phyloP scores from a whole-genome alignment of 2,888 invertebrate genomes.

The Agrotis ipsilon region DNA sequence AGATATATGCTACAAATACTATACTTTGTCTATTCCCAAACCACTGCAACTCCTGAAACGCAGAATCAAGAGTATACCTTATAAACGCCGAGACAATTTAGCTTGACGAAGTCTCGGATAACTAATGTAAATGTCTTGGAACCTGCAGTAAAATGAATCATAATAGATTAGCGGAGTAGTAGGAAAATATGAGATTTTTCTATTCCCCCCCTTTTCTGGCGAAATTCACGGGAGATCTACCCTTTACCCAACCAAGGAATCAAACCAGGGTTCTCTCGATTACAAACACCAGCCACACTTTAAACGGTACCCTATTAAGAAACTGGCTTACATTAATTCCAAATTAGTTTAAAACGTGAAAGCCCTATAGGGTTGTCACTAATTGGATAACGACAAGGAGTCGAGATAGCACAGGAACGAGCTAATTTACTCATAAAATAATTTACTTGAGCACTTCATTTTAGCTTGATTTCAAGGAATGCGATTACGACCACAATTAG shows the following conservation, averaged over 20 bases:
- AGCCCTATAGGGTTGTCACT: conserved; percentile 28
- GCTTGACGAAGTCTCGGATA: no score
- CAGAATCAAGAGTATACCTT: no score
- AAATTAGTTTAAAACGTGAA: neutral
- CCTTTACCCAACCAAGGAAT: neutral
- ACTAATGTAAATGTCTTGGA: no score
- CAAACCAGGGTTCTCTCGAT: neutral
- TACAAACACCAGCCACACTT: neutral
- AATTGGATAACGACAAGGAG: conserved; percentile 47
- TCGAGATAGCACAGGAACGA: conserved; percentile 32
- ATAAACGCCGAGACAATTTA: no score
- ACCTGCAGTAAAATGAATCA: no score
- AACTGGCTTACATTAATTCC: neutral
- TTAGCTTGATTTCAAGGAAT: conserved; percentile 13
- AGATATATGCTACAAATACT: no score
- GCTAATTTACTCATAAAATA: conserved; percentile 45
- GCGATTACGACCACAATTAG: conserved; percentile 5
- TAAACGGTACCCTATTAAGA: neutral
- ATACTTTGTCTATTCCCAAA: no score
- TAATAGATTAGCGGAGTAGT: no score
- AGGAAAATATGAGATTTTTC: no score
- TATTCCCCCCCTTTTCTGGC: no score
- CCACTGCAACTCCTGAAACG: no score
- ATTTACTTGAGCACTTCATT: conserved; percentile 25
- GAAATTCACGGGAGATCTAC: neutral